Conservation (phyloP, 2,797 vertebrate species). For the Ibycter americanus region DNA sequence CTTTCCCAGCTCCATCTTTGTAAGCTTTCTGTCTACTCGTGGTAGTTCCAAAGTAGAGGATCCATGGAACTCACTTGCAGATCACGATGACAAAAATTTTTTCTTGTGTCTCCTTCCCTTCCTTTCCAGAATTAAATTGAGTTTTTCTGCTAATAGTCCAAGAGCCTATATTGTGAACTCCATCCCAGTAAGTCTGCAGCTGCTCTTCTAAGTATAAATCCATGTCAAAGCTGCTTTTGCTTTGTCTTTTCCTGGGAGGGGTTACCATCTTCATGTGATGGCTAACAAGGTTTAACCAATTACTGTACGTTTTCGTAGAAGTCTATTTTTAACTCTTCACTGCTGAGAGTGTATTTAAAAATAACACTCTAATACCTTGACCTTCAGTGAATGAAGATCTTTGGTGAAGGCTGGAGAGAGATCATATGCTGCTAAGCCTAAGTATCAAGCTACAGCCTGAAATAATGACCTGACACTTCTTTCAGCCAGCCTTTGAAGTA, state of each 20-base stretch:
- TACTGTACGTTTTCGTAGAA: conserved; percentile 55
- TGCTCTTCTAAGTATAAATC: conserved; percentile 61
- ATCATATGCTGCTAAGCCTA: neutral
- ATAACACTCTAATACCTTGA: conserved; percentile 71
- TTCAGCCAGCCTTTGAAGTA: conserved; percentile 32
- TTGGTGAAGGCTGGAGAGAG: neutral
- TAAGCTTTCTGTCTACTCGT: neutral
- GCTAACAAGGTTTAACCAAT: conserved; percentile 73
- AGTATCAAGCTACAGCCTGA: conserved; percentile 36
- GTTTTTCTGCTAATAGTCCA: neutral
- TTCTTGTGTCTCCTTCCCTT: neutral
- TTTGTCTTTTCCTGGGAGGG: conserved; percentile 64
- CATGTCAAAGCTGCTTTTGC: conserved; percentile 62
- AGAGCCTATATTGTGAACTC: neutral
- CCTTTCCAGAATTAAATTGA: neutral
- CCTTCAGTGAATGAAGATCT: conserved; percentile 44
- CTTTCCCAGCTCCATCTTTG: conserved; percentile 91
- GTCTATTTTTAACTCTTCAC: conserved; percentile 69
- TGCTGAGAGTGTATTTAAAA: conserved; percentile 60
- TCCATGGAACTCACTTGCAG: conserved; percentile 14
- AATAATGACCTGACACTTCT: conserved; percentile 58
- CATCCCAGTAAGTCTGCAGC: conserved; percentile 16
- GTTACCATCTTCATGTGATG: conserved; percentile 64
- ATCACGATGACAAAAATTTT: neutral
- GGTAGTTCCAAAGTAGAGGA: neutral